Conservation (phyloP, 2,113 vertebrate species). For the Catharus bicknelli region DNA sequence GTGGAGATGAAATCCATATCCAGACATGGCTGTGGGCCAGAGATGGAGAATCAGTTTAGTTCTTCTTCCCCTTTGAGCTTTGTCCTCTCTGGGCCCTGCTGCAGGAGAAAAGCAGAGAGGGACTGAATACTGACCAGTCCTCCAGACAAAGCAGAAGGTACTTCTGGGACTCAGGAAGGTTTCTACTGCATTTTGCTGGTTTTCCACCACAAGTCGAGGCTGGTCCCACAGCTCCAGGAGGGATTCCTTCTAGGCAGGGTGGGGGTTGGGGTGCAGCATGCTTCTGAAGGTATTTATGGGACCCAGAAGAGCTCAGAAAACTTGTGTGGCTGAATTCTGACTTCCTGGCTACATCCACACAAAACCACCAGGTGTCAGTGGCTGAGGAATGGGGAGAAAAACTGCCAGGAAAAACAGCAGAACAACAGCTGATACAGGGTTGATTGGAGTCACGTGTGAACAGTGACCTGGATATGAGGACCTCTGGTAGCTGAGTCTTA, state of each 20-base stretch:
- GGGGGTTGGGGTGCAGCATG: background rate
- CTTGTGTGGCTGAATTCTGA: background rate
- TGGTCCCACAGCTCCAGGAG: background rate
- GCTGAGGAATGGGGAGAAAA: background rate
- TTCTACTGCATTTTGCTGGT: background rate
- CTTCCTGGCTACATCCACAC: background rate
- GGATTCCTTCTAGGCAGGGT: background rate
- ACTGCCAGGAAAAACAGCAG: background rate
- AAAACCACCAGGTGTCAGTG: slow-evolving; percentile 10
- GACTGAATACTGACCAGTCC: background rate
- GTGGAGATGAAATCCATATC: background rate
- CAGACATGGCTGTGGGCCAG: background rate
- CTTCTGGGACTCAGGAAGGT: background rate
- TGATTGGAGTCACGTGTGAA: background rate
- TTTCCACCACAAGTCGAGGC: background rate
- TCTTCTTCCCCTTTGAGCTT: background rate
- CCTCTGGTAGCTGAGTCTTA: background rate
- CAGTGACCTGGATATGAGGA: background rate
- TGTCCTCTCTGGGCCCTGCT: background rate
- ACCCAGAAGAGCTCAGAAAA: background rate
- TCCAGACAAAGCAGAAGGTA: background rate
- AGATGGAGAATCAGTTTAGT: background rate
- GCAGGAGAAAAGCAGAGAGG: background rate
- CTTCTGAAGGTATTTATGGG: background rate
- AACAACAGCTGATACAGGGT: background rate